phyloP scores from a whole-genome alignment of 2,113 vertebrate genomes.

The Dipodomys stephensi region DNA sequence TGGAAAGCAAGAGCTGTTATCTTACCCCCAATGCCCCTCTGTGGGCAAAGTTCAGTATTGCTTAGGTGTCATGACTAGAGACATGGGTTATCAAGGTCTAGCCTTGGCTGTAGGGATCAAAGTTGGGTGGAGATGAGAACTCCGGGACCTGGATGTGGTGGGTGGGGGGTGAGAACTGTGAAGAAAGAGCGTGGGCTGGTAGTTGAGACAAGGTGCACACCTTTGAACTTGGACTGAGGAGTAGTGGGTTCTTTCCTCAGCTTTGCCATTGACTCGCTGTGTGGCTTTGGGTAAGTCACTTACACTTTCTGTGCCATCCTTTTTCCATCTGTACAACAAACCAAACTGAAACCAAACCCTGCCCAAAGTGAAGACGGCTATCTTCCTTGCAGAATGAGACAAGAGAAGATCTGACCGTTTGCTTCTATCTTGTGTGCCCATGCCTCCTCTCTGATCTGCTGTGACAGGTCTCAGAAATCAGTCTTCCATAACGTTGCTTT shows the following conservation, averaged over 20 bases:
- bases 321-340: slow-evolving; percentile 74
- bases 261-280: slow-evolving; percentile 83
- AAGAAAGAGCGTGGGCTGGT: slow-evolving; percentile 21
- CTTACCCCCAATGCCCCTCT: background rate
- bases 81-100: background rate
- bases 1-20: background rate
- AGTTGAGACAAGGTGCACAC: slow-evolving; percentile 8
- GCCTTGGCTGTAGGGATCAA: background rate
- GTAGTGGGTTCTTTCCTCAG: slow-evolving; percentile 82
- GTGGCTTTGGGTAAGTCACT: slow-evolving; percentile 83
- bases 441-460: slow-evolving; percentile 69
- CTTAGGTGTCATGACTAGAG: background rate
- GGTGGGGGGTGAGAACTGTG: background rate
- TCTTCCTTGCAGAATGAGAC: slow-evolving; percentile 75
- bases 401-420: slow-evolving; percentile 70
- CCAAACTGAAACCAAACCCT: slow-evolving; percentile 81
- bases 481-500: slow-evolving; percentile 56
- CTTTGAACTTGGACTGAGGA: slow-evolving; percentile 74
- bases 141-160: slow-evolving; percentile 37
- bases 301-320: slow-evolving; percentile 79
- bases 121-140: background rate
- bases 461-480: slow-evolving; percentile 55
- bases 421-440: slow-evolving; percentile 41
- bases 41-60: background rate
- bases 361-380: slow-evolving; percentile 73